These are phyloP conservation scores for Cryptosula pallasiana DNA, from an alignment of 2,888 invertebrate genomes.

Conservation along the genomic window DNA sequence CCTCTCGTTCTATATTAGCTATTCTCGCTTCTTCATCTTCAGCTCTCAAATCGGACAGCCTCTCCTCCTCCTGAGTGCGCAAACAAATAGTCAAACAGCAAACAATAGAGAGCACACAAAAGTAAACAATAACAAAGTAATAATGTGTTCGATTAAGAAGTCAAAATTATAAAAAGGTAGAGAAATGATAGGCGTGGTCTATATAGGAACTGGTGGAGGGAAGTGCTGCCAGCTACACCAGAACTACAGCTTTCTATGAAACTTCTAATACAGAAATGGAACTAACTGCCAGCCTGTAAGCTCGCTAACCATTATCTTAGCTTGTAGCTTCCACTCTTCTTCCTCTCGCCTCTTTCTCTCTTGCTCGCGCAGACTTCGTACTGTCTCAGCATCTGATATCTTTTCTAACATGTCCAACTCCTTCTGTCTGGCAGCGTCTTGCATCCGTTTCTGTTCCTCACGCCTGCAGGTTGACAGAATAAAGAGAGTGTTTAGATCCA, in stretches of 20 bases:
- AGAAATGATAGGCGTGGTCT: too few species aligned
- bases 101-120: neutral
- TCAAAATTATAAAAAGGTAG: too few species aligned
- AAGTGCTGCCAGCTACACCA: too few species aligned
- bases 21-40: slow-evolving; percentile 24
- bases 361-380: slow-evolving; percentile 35
- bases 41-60: neutral
- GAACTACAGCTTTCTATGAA: too few species aligned
- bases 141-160: too few species aligned
- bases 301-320: neutral
- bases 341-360: slow-evolving; percentile 35
- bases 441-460: slow-evolving; percentile 29
- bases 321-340: slow-evolving; percentile 22
- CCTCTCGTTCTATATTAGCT: slow-evolving; percentile 20
- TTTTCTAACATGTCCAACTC: slow-evolving; percentile 40
- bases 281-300: neutral
- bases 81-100: neutral
- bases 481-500: too few species aligned
- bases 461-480: too few species aligned
- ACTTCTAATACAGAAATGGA: neutral
- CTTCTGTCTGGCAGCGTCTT: slow-evolving; percentile 36
- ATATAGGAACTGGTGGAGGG: too few species aligned
- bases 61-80: slow-evolving; percentile 16
- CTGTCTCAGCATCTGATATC: slow-evolving; percentile 40
- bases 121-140: too few species aligned